phyloP scores from a whole-genome alignment of 2,797 vertebrate genomes.

The Falco cherrug region DNA sequence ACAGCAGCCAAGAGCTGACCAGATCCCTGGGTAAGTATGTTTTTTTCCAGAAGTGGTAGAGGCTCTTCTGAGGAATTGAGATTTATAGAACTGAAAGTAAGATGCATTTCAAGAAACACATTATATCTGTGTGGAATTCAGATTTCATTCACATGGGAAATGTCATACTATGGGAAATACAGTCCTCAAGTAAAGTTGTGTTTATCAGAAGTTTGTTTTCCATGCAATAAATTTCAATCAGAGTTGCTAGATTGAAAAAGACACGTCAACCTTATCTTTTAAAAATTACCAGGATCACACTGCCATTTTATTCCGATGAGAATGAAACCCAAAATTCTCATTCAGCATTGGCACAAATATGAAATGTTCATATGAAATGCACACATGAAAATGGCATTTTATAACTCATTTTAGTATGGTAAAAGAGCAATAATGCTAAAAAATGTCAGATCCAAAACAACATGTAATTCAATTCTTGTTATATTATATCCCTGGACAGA shows the following conservation, averaged over 20 bases:
- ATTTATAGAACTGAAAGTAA: constrained; percentile 9
- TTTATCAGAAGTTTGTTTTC: constrained; percentile 60
- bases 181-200: constrained; percentile 14
- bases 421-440: background rate
- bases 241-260: constrained; percentile 29
- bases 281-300: constrained; percentile 46
- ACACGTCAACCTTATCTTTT: constrained; percentile 49
- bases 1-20: background rate
- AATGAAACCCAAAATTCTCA: constrained; percentile 10
- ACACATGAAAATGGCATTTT: background rate
- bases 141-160: constrained; percentile 60
- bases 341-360: background rate
- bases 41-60: background rate
- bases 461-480: background rate
- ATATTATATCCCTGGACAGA: background rate
- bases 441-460: background rate
- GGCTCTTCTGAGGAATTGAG: background rate
- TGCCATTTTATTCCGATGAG: constrained; percentile 12
- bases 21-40: background rate
- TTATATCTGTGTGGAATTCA: background rate
- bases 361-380: background rate
- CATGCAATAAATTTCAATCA: constrained; percentile 57
- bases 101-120: constrained; percentile 14
- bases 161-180: constrained; percentile 40
- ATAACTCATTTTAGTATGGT: background rate